These are phyloP conservation scores for Poecilia velifera DNA, from an alignment of 2,797 vertebrate species.

Conservation along the genomic window DNA sequence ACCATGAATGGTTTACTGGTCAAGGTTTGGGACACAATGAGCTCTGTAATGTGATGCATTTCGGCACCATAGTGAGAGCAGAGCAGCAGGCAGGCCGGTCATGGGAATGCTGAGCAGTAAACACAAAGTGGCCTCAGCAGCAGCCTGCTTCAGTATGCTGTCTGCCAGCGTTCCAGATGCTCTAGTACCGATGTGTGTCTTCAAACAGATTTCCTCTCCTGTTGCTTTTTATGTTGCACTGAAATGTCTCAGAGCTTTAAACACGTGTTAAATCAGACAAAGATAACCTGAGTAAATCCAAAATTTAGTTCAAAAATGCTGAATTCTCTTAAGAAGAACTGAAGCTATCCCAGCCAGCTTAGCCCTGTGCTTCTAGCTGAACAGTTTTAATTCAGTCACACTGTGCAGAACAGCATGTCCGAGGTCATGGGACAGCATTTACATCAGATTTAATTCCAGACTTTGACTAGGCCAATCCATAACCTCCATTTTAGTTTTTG, in stretches of 20 bases:
- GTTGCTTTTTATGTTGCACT: neutral
- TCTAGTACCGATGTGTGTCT: neutral
- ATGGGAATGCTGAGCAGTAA: neutral
- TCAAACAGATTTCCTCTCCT: neutral
- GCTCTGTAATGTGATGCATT: neutral
- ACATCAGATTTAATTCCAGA: neutral
- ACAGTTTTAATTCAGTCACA: neutral
- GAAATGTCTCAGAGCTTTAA: neutral
- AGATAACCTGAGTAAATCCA: neutral
- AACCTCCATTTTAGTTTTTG: neutral
- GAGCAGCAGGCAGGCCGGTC: neutral
- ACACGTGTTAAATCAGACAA: neutral
- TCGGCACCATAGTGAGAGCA: neutral
- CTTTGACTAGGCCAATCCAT: neutral
- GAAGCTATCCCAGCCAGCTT: neutral
- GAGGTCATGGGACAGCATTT: neutral
- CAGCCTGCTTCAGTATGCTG: no score
- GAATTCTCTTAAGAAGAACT: neutral
- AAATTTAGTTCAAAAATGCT: neutral
- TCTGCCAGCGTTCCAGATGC: neutral
- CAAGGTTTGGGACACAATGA: neutral
- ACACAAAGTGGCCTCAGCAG: neutral
- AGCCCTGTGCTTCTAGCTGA: neutral
- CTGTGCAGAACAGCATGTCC: neutral
- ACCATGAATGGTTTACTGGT: neutral